Percentiles rank a stretch among this genome's conserved stretches.
These are phyloP conservation scores for Phyllotreta striolata DNA, from an alignment of 2,888 invertebrate genomes.

Conservation along the genomic window DNA sequence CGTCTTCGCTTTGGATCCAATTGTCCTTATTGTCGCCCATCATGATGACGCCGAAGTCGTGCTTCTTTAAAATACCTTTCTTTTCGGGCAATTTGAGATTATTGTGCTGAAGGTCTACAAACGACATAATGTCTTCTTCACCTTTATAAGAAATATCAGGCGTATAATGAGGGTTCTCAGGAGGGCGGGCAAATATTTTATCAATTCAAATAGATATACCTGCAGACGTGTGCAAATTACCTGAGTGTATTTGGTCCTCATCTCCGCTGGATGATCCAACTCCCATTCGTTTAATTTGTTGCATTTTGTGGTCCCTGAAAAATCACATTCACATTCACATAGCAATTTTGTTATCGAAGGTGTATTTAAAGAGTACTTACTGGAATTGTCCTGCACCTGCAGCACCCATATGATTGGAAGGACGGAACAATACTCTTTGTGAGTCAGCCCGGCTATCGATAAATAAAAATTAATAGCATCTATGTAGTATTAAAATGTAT, in stretches of 20 bases:
- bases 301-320: constrained; percentile 80
- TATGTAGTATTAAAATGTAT: background rate
- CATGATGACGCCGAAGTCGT: constrained; percentile 77
- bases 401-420: constrained; percentile 76
- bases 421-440: constrained; percentile 77
- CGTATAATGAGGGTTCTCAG: no score
- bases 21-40: constrained; percentile 76
- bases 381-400: constrained; percentile 73
- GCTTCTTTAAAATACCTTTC: constrained; percentile 92
- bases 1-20: constrained; percentile 71
- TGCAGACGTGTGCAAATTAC: constrained; percentile 58
- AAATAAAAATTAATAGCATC: constrained; percentile 33
- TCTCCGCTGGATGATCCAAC: constrained; percentile 78
- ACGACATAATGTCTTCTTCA: constrained; percentile 81
- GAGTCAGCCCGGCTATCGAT: constrained; percentile 73
- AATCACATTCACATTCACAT: background rate
- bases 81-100: constrained; percentile 85
- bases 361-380: constrained; percentile 64
- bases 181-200: no score
- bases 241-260: constrained; percentile 80
- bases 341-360: background rate
- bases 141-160: constrained; percentile 34
- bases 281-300: constrained; percentile 77
- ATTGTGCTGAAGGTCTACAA: constrained; percentile 81
- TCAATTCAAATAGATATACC: no score